Evolutionary conservation across 1,140 invertebrate genomes (phyloP), one percentile per base, ranked within the genome.

Genomic region (Nasonia longicornis): DNA sequence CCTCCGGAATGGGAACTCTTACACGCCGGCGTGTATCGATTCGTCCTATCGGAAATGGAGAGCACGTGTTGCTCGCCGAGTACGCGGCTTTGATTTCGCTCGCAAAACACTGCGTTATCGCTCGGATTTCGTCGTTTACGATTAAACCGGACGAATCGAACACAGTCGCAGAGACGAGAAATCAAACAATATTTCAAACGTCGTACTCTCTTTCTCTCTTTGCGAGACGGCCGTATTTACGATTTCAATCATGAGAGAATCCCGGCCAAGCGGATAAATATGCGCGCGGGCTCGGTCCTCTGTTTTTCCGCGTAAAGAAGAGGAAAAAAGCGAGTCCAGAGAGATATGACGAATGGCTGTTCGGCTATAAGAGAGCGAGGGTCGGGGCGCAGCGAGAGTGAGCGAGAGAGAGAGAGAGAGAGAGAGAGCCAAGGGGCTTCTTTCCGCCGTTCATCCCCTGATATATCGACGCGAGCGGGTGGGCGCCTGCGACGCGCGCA

Each of bases 391-490:
- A 11, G 8, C n/a, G 42, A 58, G n/a, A 48, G 12, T 8, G 10
- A 73, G 72, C 12, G 22, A 26, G 45, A 26, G 45, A 29, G 10
- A 69, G 45, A 20, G 69, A 26, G 67, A n/a, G n/a, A 14, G 63
- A 29, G 22, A 58, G 66, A 63, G 42, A 63, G 48, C 14, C 45
- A 71, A 74, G 72, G 79, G 58, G 58, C 66, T 79, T 79, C 77
- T 75, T 82, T 69, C 45, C n/a, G 63, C 63, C 71, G 81, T 89
- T 89, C 89, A 90, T 89, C 89, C 89, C 89, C 88, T 89, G 89
- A 90, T 91, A 90, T 89, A 90, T 89, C 87, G 89, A 90, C 86
- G 87, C 87, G 84, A 38, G 75, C 45, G 69, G 45, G 64, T 29
- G 70, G 52, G 52, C 73, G 86, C 26, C 29, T 67, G 64, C 31